Conservation (phyloP, 2,888 invertebrate genomes). For the Autographa gamma region DNA sequence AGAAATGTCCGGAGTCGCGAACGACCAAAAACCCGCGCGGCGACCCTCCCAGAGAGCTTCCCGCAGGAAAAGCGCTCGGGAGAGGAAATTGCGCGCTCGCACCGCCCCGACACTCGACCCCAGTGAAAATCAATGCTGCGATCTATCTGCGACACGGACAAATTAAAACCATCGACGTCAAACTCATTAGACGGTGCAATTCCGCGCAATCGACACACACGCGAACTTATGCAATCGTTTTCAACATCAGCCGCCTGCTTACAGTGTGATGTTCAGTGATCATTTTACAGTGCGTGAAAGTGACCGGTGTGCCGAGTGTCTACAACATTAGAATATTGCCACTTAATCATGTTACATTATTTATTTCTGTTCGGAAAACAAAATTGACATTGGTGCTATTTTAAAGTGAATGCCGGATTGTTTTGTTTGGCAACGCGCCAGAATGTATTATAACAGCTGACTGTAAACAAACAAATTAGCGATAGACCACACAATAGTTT, state of each 20-base stretch:
- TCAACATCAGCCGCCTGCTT: constrained; percentile 72
- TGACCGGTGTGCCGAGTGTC: constrained; percentile 67
- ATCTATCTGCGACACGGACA: constrained; percentile 62
- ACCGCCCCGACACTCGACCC: constrained; percentile 54
- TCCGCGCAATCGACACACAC: constrained; percentile 76
- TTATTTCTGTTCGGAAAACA: constrained; percentile 81
- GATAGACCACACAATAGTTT: constrained; percentile 65
- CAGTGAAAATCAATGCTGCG: constrained; percentile 59
- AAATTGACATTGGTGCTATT: constrained; percentile 88
- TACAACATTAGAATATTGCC: constrained; percentile 28
- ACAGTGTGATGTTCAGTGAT: constrained; percentile 79
- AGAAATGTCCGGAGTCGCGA: constrained; percentile 86
- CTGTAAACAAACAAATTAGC: constrained; percentile 86
- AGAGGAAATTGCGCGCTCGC: constrained; percentile 65
- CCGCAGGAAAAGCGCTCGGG: constrained; percentile 67
- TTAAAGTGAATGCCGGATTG: constrained; percentile 81
- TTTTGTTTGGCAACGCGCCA: constrained; percentile 81
- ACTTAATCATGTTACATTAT: constrained; percentile 58
- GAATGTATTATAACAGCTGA: constrained; percentile 81
- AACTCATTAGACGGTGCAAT: constrained; percentile 80
- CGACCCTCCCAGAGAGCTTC: constrained; percentile 71
- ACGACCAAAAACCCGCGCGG: constrained; percentile 76
- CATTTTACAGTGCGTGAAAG: constrained; percentile 74
- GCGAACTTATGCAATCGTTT: constrained; percentile 81
- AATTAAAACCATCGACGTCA: constrained; percentile 73